Evolutionary conservation across 2,113 vertebrate species (phyloP), one percentile per base, ranked within the genome.

Genomic region (Neolamprologus variostigma): DNA sequence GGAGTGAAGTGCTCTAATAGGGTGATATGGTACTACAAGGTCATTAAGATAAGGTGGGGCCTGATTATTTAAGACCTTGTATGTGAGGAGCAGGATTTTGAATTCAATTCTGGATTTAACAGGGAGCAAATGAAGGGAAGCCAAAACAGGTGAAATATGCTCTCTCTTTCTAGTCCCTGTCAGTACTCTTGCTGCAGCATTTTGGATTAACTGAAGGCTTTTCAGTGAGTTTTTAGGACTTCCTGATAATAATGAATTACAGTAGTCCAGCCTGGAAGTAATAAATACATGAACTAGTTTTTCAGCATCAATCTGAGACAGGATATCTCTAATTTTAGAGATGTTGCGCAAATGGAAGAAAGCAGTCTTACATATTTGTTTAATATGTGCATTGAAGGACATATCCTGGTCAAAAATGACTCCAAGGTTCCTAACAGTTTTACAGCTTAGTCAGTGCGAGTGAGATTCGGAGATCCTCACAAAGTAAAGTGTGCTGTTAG

Each of bases 91-190:
- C 50, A 51, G 50, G 50, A 51, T 51, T 51, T 19, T n/a, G 50
- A 51, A 51, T 51, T 50, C 16, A 50, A 8, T 50, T 50, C 47
- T 50, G 47, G 47, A 50, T 19, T 53, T 53, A 53, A 53, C 51
- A 6, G 51, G 51, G 0, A 53, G 50, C 19, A 0, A 53, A 2
- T 53, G 50, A n/a, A 53, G 51, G 51, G 51, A 53, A 21, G 9
- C 19, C 9, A 53, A 53, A 4, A 21, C 51, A 53, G 51, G 9
- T 6, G 51, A 53, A 21, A 53, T 21, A 0, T 53, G 51, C 19
- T 53, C n/a, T 21, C 51, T 54, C 51, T 54, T 54, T 54, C 51
- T 54, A 11, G 19, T 53, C 51, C 51, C 19, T 53, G 51, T 53
- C n/a, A 53, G 9, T 0, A 54, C n/a, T 21, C n/a, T 53, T 53